A percentile compares a stretch with the other conserved stretches of the same genome.
Conservation (phyloP, 2,888 invertebrate genomes). For the Cerastis leucographa region DNA sequence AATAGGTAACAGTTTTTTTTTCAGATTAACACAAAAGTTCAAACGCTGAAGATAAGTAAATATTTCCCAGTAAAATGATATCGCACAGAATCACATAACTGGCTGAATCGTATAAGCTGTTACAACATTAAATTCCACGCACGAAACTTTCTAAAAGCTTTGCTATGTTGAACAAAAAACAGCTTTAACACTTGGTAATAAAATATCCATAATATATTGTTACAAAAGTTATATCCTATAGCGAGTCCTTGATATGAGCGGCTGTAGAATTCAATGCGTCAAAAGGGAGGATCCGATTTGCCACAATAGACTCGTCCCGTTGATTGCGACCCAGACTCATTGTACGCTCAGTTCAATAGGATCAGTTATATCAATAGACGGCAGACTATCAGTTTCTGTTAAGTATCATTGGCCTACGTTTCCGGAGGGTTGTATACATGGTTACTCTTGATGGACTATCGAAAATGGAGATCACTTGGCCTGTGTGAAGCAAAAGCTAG, state of each 20-base stretch:
- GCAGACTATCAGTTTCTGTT: slow-evolving; percentile 66
- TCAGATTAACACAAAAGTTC: background rate
- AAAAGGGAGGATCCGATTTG: slow-evolving; percentile 70
- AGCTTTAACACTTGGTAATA: slow-evolving; percentile 28
- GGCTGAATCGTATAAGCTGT: background rate
- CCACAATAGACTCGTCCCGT: slow-evolving; percentile 80
- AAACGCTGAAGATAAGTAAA: background rate
- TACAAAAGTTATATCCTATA: slow-evolving; percentile 9
- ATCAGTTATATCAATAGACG: slow-evolving; percentile 68
- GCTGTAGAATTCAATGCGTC: slow-evolving; percentile 67
- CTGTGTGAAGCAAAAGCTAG: background rate
- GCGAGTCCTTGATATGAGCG: slow-evolving; percentile 35
- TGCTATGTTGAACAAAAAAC: slow-evolving; percentile 38
- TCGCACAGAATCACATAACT: background rate
- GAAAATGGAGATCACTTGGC: background rate
- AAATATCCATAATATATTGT: slow-evolving; percentile 12
- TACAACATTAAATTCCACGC: slow-evolving; percentile 21
- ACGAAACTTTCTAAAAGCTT: slow-evolving; percentile 54
- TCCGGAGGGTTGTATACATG: slow-evolving; percentile 15
- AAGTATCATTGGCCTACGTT: slow-evolving; percentile 44
- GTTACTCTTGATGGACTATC: slow-evolving; percentile 9
- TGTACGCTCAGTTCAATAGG: slow-evolving; percentile 76
- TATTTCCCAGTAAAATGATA: background rate
- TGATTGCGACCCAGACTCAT: slow-evolving; percentile 80
- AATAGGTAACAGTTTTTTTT: background rate